Conservation (phyloP, 1,140 invertebrate species). For the Eulimnadia texana region DNA sequence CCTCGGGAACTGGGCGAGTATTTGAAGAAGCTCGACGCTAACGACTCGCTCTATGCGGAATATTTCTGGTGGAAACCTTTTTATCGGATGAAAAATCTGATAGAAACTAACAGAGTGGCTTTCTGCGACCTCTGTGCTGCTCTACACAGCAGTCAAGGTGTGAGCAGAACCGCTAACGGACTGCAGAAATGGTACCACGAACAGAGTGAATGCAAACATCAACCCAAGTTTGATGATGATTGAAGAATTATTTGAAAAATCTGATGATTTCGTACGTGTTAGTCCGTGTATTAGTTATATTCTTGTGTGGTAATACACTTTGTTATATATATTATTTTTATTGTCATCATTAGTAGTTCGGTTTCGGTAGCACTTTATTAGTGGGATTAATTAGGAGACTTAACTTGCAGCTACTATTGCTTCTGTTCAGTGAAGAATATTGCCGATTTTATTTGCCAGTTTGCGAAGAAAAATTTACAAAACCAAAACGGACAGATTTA, state of each 20-base stretch:
- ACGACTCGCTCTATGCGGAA: slow-evolving; percentile 28
- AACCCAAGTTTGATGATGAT: not conserved
- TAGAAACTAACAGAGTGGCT: slow-evolving; percentile 5
- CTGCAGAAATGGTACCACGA: slow-evolving; percentile 5
- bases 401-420: too few species aligned
- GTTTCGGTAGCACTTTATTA: too few species aligned
- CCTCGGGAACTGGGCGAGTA: slow-evolving; percentile 29
- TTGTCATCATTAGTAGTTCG: too few species aligned
- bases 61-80: slow-evolving; percentile 28
- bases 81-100: not conserved
- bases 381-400: too few species aligned
- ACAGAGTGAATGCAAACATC: not conserved
- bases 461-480: too few species aligned
- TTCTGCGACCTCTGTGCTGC: slow-evolving; percentile 14
- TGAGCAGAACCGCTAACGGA: not conserved
- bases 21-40: slow-evolving; percentile 25
- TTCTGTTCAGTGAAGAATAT: too few species aligned
- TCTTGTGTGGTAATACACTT: too few species aligned
- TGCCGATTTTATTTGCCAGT: too few species aligned
- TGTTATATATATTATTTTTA: too few species aligned
- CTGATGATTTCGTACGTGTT: not conserved
- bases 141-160: not conserved
- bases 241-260: not conserved
- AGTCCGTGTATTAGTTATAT: not conserved
- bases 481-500: too few species aligned